Conservation (phyloP, 2,797 vertebrate species). For the Sebastes variabilis region DNA sequence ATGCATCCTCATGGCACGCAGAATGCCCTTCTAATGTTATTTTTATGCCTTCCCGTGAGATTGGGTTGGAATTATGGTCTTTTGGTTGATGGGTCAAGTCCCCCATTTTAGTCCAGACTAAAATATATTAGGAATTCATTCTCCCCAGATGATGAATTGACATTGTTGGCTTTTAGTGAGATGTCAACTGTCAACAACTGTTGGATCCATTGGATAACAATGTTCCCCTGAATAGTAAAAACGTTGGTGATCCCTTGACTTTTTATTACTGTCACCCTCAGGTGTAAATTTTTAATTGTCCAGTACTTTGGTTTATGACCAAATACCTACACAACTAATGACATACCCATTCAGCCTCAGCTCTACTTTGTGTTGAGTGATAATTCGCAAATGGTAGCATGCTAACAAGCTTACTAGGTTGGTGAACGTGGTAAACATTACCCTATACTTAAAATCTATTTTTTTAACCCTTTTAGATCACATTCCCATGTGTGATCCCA, state of each 20-base stretch:
- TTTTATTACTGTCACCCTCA: neutral
- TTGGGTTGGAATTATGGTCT: too few species aligned
- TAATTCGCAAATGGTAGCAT: too few species aligned
- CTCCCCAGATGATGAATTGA: neutral
- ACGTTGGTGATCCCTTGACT: neutral
- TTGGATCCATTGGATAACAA: neutral
- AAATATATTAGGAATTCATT: neutral
- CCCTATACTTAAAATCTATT: too few species aligned
- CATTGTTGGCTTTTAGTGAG: neutral
- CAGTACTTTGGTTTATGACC: neutral
- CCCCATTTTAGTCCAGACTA: neutral
- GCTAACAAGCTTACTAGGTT: rapidly evolving
- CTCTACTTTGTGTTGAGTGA: neutral
- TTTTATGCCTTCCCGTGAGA: too few species aligned
- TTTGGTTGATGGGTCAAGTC: neutral
- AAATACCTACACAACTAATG: neutral
- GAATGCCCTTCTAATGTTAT: too few species aligned
- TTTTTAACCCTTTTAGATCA: too few species aligned
- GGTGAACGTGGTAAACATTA: neutral
- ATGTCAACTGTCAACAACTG: neutral
- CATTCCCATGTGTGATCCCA: too few species aligned
- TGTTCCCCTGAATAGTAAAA: too few species aligned
- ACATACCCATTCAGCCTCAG: too few species aligned
- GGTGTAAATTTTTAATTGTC: neutral
- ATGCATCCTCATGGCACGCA: too few species aligned